A percentile compares a stretch with the other conserved stretches of the same genome.
These are phyloP conservation scores for Chelon auratus DNA, from an alignment of 2,797 vertebrate species.

Conservation along the genomic window DNA sequence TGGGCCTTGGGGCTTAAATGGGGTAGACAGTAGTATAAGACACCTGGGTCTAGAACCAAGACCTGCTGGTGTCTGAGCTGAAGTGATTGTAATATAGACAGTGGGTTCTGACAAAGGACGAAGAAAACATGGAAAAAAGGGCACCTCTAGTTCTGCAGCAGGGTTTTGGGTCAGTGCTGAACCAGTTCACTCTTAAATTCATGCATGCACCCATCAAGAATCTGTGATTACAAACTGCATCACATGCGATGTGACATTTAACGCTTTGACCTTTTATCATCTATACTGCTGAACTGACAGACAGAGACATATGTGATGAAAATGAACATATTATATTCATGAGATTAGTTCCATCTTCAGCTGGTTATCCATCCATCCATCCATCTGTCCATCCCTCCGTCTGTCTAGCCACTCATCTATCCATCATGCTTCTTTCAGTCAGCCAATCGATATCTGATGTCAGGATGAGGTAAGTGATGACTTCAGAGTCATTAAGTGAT, in stretches of 20 bases:
- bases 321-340: constrained; percentile 49
- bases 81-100: background rate
- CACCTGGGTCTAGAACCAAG: too few relatives aligned
- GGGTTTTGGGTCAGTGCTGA: background rate
- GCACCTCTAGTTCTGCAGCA: background rate
- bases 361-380: constrained; percentile 42
- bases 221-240: constrained; percentile 11
- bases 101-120: background rate
- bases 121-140: background rate
- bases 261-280: constrained; percentile 9
- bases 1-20: too few relatives aligned
- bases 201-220: background rate
- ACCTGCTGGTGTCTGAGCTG: background rate
- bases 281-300: constrained; percentile 1
- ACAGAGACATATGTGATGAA: constrained; percentile 35
- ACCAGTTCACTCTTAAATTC: background rate
- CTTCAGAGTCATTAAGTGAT: constrained; percentile 78
- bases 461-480: constrained; percentile 82
- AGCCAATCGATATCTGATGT: constrained; percentile 78
- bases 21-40: too few relatives aligned
- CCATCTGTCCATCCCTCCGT: constrained; percentile 32
- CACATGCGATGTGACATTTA: constrained; percentile 9
- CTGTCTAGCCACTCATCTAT: constrained; percentile 48
- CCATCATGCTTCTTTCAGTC: constrained; percentile 47
- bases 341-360: constrained; percentile 50